Evolutionary conservation across 2,113 vertebrate species (phyloP), one percentile per base, ranked within the genome.

Genomic region (Colaptes auratus): DNA sequence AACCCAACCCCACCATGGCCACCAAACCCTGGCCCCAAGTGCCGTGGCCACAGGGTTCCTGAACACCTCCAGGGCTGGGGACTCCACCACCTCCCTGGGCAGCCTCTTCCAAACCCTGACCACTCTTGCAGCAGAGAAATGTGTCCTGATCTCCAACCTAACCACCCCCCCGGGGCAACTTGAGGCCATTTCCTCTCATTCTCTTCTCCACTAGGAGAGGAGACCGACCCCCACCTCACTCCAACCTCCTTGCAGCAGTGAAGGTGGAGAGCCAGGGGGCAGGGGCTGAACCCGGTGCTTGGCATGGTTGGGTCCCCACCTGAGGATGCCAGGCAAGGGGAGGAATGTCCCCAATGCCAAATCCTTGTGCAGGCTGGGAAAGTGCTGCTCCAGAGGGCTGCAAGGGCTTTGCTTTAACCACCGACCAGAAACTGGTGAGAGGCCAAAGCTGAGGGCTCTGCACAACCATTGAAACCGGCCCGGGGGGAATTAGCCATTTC

Each of bases 401-500:
- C 9, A 6, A 44, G 55, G 42, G 76, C 66, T 78, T 17, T 2
- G 12, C 56, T 66, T 30, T 53, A 44, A 53, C 35, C 91, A 9
- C 76, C 1, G 6, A 71, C 5, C 4, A 93, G 93, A 94, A 96
- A 96, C 95, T 55, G 92, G 88, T 27, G 55, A 66, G 93, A 90
- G 65, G 95, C 92, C 88, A 78, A 78, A 74, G 82, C 75, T 58
- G 20, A 96, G 67, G 82, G 85, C 63, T 93, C 92, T 1, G 66
- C 55, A n/a, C 64, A 86, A 56, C 88, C 90, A 93, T 59, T 94
- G 92, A 90, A 96, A 96, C 86, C 77, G 5, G 86, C 92, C 93
- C 64, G 23, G 90, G 90, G 90, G 89, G 86, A 78, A 92, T 92
- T 90, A 46, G 92, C 96, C 92, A 94, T 81, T 94, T 96, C 95